Percentiles rank a stretch among this genome's conserved stretches.
phyloP scores from a whole-genome alignment of 2,797 vertebrate species.

The Sebastes glaucus region DNA sequence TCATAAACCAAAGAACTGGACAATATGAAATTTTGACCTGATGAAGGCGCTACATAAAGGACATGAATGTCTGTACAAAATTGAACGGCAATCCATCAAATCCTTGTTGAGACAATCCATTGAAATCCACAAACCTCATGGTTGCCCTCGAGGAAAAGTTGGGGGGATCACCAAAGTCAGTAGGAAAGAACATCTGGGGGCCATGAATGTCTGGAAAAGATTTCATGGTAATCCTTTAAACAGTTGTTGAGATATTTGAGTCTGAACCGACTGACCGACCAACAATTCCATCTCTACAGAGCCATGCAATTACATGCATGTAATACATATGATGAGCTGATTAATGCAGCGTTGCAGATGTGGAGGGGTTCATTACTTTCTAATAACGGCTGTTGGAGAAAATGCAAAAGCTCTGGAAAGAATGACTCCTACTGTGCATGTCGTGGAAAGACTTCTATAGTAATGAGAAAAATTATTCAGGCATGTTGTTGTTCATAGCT shows the following conservation, averaged over 20 bases:
- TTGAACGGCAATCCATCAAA: neutral
- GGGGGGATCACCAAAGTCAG: neutral
- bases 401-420: neutral
- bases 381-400: neutral
- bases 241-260: neutral
- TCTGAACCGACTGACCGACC: neutral
- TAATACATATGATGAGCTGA: neutral
- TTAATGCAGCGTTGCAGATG: neutral
- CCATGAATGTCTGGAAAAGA: neutral
- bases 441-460: neutral
- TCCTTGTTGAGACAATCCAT: neutral
- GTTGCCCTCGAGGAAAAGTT: neutral
- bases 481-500: neutral
- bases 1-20: neutral
- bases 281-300: neutral
- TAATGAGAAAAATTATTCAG: neutral
- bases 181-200: neutral
- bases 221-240: neutral
- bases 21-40: neutral
- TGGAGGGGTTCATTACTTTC: neutral
- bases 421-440: neutral
- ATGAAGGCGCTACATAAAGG: neutral
- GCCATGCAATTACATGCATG: neutral
- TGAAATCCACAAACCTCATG: neutral
- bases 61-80: neutral